Evolutionary conservation across 2,113 vertebrate species (phyloP).

Genomic region (Psammodynastes pulverulentus): DNA sequence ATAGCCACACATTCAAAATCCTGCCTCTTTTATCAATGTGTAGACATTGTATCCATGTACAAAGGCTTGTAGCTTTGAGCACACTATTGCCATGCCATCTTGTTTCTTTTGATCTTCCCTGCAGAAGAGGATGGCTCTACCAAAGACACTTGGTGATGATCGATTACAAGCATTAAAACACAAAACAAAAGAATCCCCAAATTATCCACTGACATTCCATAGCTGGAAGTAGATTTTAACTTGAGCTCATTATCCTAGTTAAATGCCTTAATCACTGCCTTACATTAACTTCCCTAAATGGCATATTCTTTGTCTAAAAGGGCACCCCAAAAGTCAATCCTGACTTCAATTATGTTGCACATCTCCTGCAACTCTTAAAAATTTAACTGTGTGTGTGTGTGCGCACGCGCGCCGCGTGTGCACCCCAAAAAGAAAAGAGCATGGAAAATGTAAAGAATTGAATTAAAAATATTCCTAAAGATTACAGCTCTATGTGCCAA

Average conservation of each 20-base stretch:
- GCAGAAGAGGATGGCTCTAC: background rate
- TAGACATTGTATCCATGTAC: background rate
- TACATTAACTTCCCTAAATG: background rate
- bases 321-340: background rate
- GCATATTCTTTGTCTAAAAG: background rate
- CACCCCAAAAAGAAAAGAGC: background rate
- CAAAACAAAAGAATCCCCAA: background rate
- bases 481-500: too few species aligned
- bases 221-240: background rate
- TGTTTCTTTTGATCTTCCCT: background rate
- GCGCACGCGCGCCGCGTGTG: too few species aligned
- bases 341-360: background rate
- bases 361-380: background rate
- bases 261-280: background rate
- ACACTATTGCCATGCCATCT: background rate
- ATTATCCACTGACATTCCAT: background rate
- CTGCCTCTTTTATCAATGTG: background rate
- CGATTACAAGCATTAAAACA: background rate
- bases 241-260: background rate
- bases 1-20: background rate
- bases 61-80: background rate
- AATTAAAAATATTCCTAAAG: background rate
- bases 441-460: background rate
- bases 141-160: background rate
- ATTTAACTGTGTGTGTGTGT: background rate